These are phyloP conservation scores for Siniperca obscura DNA, from an alignment of 2,797 vertebrate species.

Conservation along the genomic window DNA sequence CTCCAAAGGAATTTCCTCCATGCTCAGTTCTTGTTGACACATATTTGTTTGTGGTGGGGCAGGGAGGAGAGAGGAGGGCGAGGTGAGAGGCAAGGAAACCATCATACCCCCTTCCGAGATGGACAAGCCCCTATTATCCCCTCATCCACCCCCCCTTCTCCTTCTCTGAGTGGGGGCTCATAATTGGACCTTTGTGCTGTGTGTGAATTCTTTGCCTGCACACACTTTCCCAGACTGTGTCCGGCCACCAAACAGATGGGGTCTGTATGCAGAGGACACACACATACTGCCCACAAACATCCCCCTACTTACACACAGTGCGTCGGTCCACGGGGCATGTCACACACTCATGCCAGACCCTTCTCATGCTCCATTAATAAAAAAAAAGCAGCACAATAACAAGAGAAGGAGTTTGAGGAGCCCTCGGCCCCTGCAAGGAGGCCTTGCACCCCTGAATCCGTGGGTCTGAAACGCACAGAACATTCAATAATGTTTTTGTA, in stretches of 20 bases:
- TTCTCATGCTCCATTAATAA: conserved; percentile 87
- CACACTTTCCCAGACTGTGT: conserved; percentile 86
- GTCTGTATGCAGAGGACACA: conserved; percentile 87
- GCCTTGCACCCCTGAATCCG: conserved; percentile 45
- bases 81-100: conserved; percentile 80
- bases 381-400: conserved; percentile 68
- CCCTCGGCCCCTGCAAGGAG: conserved; percentile 34
- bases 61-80: conserved; percentile 58
- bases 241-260: conserved; percentile 84
- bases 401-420: conserved; percentile 57
- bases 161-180: conserved; percentile 81
- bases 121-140: conserved; percentile 85
- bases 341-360: conserved; percentile 83
- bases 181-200: conserved; percentile 88
- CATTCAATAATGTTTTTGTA: conserved; percentile 89
- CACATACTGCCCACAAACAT: conserved; percentile 69
- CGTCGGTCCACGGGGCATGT: conserved; percentile 78
- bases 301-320: conserved; percentile 42
- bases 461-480: conserved; percentile 69
- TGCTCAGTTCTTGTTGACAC: conserved; percentile 66
- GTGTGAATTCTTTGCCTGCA: conserved; percentile 85
- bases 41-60: conserved; percentile 75
- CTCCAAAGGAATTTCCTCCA: conserved; percentile 59
- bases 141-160: conserved; percentile 56
- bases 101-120: conserved; percentile 79